Evolutionary conservation across 2,888 invertebrate genomes (phyloP), one percentile per base, ranked within the genome.

Genomic region (Rhagium mordax): DNA sequence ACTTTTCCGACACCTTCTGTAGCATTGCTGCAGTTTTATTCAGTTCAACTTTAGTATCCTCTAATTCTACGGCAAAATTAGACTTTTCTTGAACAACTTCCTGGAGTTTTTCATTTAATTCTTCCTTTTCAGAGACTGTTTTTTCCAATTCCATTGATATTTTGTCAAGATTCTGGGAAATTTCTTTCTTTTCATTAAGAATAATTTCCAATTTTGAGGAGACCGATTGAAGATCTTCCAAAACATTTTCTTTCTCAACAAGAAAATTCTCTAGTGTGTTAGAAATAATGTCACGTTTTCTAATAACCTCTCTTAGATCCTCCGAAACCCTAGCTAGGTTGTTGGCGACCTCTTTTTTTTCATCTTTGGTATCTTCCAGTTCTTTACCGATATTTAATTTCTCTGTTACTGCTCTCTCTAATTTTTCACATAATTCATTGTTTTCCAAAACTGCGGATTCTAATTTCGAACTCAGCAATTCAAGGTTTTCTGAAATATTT

Each of bases 51-150:
- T 49, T 49, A 49, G 5, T 18, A 18, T 47, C 20, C 6, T 18
- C 21, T n/a, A 61, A 47, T 20, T 61, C 21, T 21, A 16, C 47
- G n/a, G 18, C 6, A 18, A 47, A 47, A 47, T 20, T 21, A 10
- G 21, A 21, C 6, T 61, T 61, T 6, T 41, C n/a, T n/a, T 47
- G 18, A n/a, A 8, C 13, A 0, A 61, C 61, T 10, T 61, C 51
- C 13, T 73, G 74, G 20, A 74, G 77, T 47, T 76, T 69, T 57
- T 59, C 53, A 21, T 55, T 61, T 47, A 72, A 24, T 3, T 55
- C 41, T 18, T 68, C 65, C 5, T 60, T 71, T 68, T 74, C 68
- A 13, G 24, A 27, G 13, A 24, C 8, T 33, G 18, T 20, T 47
- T 51, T 60, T 65, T 69, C 59, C 49, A 72, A 21, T 53, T 65